phyloP scores from a whole-genome alignment of 2,113 vertebrate genomes.

The Eurypyga helias region DNA sequence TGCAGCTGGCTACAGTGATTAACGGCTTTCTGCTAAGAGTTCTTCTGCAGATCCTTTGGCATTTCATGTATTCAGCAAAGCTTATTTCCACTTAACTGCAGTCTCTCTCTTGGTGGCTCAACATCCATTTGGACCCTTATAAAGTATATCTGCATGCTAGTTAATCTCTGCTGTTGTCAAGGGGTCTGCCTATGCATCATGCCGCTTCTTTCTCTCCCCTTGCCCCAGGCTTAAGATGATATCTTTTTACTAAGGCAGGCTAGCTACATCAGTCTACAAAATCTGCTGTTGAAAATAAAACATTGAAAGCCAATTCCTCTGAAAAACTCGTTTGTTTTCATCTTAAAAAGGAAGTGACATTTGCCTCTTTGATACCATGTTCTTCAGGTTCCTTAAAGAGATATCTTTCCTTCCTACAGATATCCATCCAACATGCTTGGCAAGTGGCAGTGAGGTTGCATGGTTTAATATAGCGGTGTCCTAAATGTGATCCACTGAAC shows the following conservation, averaged over 20 bases:
- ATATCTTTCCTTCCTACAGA: not conserved
- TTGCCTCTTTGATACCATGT: not conserved
- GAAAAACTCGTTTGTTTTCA: not conserved
- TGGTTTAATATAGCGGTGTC: not conserved
- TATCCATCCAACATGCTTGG: not conserved
- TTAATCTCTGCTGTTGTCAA: constrained; percentile 31
- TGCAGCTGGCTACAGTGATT: constrained; percentile 63
- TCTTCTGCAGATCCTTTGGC: constrained; percentile 53
- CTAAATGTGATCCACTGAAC: not conserved
- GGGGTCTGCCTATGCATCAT: not conserved
- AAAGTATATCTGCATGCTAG: constrained; percentile 42
- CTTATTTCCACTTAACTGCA: constrained; percentile 53
- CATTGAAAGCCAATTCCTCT: not conserved
- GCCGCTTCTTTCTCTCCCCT: not conserved
- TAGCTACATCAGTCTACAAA: not conserved
- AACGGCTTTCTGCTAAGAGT: constrained; percentile 36
- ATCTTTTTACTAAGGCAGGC: not conserved
- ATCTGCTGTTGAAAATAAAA: not conserved
- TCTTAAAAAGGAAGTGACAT: not conserved
- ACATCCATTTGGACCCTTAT: constrained; percentile 12
- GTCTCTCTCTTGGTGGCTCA: not conserved
- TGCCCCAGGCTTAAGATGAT: not conserved
- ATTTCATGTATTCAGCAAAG: constrained; percentile 54
- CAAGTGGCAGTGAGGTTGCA: not conserved
- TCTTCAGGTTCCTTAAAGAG: not conserved